phyloP scores from a whole-genome alignment of 2,797 vertebrate species.

The Urocyon cinereoargenteus region DNA sequence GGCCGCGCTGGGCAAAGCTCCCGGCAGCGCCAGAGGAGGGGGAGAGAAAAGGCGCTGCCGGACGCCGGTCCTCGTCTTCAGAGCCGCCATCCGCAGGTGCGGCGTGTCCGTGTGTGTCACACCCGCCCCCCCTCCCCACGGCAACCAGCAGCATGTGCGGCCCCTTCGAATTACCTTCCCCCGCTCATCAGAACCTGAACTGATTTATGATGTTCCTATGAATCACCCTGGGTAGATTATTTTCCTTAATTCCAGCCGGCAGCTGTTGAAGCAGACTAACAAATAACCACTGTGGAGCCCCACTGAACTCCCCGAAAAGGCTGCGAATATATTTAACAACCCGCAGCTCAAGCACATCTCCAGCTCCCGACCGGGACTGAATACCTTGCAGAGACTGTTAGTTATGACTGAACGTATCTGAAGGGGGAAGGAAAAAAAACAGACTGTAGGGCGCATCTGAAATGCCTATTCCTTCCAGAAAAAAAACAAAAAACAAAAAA shows the following conservation, averaged over 20 bases:
- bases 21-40: background rate
- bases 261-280: constrained; percentile 79
- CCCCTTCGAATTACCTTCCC: constrained; percentile 74
- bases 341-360: constrained; percentile 79
- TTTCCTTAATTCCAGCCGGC: constrained; percentile 82
- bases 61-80: constrained; percentile 60
- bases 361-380: constrained; percentile 68
- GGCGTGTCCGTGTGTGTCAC: constrained; percentile 65
- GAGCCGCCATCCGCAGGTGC: constrained; percentile 49
- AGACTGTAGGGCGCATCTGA: constrained; percentile 60
- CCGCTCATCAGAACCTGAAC: constrained; percentile 67
- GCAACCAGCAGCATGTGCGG: constrained; percentile 53
- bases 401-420: background rate
- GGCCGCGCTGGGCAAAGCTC: background rate
- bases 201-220: constrained; percentile 72
- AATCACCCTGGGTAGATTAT: constrained; percentile 76
- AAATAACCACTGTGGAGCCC: constrained; percentile 73
- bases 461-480: constrained; percentile 43
- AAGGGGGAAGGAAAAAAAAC: constrained; percentile 48
- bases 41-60: background rate
- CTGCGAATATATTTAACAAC: constrained; percentile 84
- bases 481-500: background rate
- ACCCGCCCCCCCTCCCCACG: constrained; percentile 50
- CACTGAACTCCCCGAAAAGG: constrained; percentile 72
- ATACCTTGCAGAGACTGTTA: constrained; percentile 76